Evolutionary conservation across 2,797 vertebrate species (phyloP).

Genomic region (Loriculus beryllinus): DNA sequence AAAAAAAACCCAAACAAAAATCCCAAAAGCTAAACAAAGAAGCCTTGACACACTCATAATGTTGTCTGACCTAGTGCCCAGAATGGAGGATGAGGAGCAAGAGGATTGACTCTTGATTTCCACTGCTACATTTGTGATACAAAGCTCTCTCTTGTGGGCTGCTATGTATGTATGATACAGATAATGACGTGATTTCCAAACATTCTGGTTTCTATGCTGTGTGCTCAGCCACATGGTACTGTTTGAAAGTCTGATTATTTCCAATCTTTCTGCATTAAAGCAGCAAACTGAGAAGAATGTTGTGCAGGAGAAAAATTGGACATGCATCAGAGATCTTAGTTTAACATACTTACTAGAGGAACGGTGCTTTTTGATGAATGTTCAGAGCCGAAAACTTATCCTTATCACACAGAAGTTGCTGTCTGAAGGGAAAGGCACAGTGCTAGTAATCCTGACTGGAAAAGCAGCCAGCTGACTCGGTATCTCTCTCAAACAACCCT

Average conservation of each 20-base stretch:
- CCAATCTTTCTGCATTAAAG: neutral
- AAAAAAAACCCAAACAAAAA: fast-evolving
- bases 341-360: neutral
- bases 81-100: neutral
- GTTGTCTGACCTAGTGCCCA: neutral
- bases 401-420: constrained; percentile 11
- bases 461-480: neutral
- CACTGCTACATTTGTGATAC: neutral
- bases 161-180: neutral
- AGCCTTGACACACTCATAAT: neutral
- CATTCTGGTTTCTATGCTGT: neutral
- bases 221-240: neutral
- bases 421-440: neutral
- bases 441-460: neutral
- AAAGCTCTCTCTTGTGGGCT: neutral
- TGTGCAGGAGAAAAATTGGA: constrained; percentile 16
- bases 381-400: neutral
- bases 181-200: neutral
- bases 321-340: neutral
- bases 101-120: neutral
- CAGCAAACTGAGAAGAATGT: neutral
- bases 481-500: neutral
- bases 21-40: neutral
- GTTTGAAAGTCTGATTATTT: neutral
- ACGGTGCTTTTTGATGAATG: neutral